phyloP scores from a whole-genome alignment of 2,888 invertebrate species.

The Scaptomyza cyrtandrae region DNA sequence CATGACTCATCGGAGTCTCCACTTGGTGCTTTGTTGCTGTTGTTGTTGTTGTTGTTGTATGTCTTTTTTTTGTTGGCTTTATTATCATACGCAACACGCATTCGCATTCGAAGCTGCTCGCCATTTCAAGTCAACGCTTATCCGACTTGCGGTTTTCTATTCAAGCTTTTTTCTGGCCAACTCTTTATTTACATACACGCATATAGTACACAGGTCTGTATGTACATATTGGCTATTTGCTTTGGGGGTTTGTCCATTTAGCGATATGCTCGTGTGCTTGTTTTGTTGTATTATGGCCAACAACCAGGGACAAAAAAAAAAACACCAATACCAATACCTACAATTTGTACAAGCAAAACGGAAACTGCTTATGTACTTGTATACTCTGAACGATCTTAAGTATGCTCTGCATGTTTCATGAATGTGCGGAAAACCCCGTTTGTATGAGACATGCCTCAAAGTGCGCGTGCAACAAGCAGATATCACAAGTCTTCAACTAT shows the following conservation, averaged over 20 bases:
- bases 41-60: constrained; percentile 5
- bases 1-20: constrained; percentile 54
- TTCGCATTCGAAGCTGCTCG: constrained; percentile 42
- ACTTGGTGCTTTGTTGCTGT: constrained; percentile 33
- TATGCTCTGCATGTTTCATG: constrained; percentile 41
- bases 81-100: constrained; percentile 64
- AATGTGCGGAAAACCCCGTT: constrained; percentile 44
- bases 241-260: constrained; percentile 64
- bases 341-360: constrained; percentile 51
- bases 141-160: constrained; percentile 55
- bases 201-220: neutral
- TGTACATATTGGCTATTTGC: constrained; percentile 48
- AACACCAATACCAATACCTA: constrained; percentile 17
- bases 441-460: constrained; percentile 37
- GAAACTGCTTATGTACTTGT: constrained; percentile 47
- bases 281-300: constrained; percentile 29
- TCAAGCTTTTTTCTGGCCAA: constrained; percentile 34
- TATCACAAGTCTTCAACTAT: neutral
- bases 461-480: neutral
- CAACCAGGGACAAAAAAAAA: constrained; percentile 9
- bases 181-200: constrained; percentile 27
- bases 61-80: constrained; percentile 14
- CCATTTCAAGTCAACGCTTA: constrained; percentile 46
- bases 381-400: constrained; percentile 12
- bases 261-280: constrained; percentile 34